Evolutionary conservation across 2,797 vertebrate species (phyloP), one percentile per base, ranked within the genome.

Genomic region (Sebastes alutus): DNA sequence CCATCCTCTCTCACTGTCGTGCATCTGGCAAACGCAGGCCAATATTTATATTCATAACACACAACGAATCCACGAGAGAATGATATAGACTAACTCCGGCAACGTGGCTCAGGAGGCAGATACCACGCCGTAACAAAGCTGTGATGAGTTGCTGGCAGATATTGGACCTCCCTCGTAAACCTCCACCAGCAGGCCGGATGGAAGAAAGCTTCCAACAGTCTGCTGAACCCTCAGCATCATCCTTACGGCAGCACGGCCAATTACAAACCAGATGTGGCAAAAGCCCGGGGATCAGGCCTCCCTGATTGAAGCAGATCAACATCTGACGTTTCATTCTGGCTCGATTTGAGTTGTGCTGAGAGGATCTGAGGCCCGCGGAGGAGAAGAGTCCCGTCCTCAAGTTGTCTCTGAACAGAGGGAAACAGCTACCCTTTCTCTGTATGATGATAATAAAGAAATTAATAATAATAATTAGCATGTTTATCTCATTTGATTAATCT

Each of bases 11-110:
- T 82, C 80, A 67, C 56, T 76, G 75, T 77, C 12, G 22, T 87
- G 85, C 87, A 90, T 90, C 89, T 93, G 92, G 85, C 52, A 75
- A 85, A 85, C 12, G 46, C 61, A 25, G 65, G 74, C 59, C 35
- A 35, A 86, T 91, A 89, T 93, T 94, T 93, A 86, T 87, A 92
- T 90, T 93, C 88, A 93, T 82, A 93, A 87, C 85, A 92, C 93
- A 88, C 84, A 91, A 89, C 71, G 58, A 88, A 80, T 74, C 83
- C 58, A 75, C 14, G 55, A 85, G 61, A 84, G 62, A 81, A 72
- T 55, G 30, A 77, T 78, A 75, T 52, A 76, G 54, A 88, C 77
- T 75, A 77, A 66, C 16, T 83, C 66, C 22, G 30, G 69, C 78
- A 75, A 64, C 46, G 64, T 82, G 77, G 83, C 80, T 77, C 67